Conservation (phyloP, 1,140 invertebrate genomes). For the Drosophila carrolli region DNA sequence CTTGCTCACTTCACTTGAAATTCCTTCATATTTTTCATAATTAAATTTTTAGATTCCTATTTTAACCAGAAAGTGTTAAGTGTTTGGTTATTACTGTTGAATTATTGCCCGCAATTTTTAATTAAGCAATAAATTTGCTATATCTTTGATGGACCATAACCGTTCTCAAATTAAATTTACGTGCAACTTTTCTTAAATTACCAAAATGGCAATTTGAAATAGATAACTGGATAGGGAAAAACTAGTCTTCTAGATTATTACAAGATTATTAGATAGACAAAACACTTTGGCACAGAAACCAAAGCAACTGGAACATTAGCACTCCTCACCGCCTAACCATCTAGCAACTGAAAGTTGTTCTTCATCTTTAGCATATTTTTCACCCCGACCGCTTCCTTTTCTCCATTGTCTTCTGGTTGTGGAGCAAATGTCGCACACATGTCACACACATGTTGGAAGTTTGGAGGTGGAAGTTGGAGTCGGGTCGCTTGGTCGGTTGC, state of each 20-base stretch:
- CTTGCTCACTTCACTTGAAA: constrained; percentile 18
- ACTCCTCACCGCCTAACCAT: constrained; percentile 21
- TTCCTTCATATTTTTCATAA: constrained; percentile 21
- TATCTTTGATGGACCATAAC: constrained; percentile 68
- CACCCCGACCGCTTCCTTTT: neutral
- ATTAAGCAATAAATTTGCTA: constrained; percentile 29
- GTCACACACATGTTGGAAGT: constrained; percentile 46
- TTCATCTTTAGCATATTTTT: constrained; percentile 38
- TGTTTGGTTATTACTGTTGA: constrained; percentile 2
- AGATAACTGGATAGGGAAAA: constrained; percentile 35
- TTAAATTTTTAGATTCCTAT: constrained; percentile 8
- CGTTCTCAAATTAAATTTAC: constrained; percentile 51
- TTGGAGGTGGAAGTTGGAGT: constrained; percentile 20
- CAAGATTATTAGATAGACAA: constrained; percentile 79
- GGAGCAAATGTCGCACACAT: constrained; percentile 75
- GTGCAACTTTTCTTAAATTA: constrained; percentile 49
- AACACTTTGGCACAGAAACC: constrained; percentile 81
- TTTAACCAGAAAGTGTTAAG: neutral
- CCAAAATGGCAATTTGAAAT: constrained; percentile 49
- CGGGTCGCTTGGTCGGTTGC: constrained; percentile 41
- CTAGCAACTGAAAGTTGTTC: constrained; percentile 21
- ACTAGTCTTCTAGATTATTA: constrained; percentile 60
- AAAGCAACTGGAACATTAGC: constrained; percentile 83
- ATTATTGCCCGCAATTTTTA: neutral
- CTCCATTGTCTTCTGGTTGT: constrained; percentile 48